These are phyloP conservation scores for Nycticryphes semicollaris DNA, from an alignment of 2,113 vertebrate genomes.

Conservation along the genomic window DNA sequence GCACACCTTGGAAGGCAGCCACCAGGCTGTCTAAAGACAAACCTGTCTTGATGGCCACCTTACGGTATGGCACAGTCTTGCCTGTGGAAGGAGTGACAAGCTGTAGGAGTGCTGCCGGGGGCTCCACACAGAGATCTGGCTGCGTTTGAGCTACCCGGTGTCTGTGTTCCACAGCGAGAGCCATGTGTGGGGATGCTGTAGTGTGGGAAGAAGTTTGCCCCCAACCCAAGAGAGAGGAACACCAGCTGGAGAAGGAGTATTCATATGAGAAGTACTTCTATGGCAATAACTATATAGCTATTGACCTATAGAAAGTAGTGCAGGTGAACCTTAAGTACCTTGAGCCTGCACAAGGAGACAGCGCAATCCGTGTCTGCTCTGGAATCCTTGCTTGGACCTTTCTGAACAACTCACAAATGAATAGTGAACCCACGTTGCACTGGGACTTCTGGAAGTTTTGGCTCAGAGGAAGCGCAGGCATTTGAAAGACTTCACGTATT, in stretches of 20 bases:
- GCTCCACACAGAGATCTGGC: background rate
- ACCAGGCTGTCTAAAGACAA: background rate
- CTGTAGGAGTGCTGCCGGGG: background rate
- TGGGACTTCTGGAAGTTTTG: background rate
- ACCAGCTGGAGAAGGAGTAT: background rate
- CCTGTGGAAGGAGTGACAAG: accelerated
- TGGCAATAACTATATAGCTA: background rate
- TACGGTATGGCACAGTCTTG: background rate
- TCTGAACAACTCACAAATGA: background rate
- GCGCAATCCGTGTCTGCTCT: background rate
- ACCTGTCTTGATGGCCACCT: background rate
- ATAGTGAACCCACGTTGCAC: background rate
- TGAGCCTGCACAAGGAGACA: background rate
- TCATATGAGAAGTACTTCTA: background rate
- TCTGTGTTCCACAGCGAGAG: background rate
- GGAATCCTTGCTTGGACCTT: background rate
- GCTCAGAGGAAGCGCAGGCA: background rate
- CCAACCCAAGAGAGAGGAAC: accelerated
- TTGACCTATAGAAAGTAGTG: background rate
- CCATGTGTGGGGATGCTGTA: background rate
- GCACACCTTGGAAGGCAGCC: accelerated
- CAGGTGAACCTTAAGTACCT: background rate
- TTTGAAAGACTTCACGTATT: background rate
- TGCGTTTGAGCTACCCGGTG: background rate
- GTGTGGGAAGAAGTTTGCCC: background rate